Evolutionary conservation across 2,888 invertebrate species (phyloP).

Genomic region (Drosophila mulleri): DNA sequence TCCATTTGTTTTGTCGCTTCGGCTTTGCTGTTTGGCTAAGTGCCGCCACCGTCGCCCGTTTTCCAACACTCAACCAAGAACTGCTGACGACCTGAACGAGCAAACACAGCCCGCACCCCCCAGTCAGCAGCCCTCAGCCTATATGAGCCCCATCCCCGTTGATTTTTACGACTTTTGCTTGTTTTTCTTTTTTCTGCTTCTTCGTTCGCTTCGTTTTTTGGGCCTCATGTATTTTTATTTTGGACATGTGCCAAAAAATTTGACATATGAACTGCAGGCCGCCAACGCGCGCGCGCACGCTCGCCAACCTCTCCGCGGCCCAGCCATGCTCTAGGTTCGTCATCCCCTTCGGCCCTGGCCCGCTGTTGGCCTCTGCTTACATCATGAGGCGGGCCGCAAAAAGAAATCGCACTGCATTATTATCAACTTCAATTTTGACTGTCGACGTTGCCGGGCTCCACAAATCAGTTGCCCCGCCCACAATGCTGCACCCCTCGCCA

Average conservation of each 20-base stretch:
- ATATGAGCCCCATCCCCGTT: constrained; percentile 29
- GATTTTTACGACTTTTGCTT: constrained; percentile 68
- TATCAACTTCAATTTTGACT: constrained; percentile 81
- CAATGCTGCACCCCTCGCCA: background rate
- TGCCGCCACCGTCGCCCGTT: constrained; percentile 66
- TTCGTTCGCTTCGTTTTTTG: constrained; percentile 50
- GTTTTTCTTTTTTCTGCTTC: constrained; percentile 41
- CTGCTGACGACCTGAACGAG: constrained; percentile 54
- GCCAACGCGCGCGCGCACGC: constrained; percentile 51
- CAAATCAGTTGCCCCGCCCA: constrained; percentile 46
- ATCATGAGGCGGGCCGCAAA: constrained; percentile 72
- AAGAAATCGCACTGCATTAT: constrained; percentile 82
- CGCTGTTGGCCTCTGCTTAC: constrained; percentile 52
- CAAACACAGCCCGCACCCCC: background rate
- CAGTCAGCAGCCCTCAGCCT: background rate
- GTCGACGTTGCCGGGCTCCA: constrained; percentile 68
- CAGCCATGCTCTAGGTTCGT: background rate
- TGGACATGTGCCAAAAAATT: constrained; percentile 82
- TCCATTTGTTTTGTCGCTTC: constrained; percentile 64
- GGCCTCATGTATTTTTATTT: constrained; percentile 64
- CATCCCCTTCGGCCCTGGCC: background rate
- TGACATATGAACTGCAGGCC: constrained; percentile 82
- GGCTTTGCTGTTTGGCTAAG: constrained; percentile 66
- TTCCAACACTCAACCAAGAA: constrained; percentile 74
- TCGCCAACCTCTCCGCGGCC: constrained; percentile 9